Percentiles rank a stretch among this genome's conserved stretches.
phyloP scores from a whole-genome alignment of 2,888 invertebrate genomes.

The Xanthorhoe designata region DNA sequence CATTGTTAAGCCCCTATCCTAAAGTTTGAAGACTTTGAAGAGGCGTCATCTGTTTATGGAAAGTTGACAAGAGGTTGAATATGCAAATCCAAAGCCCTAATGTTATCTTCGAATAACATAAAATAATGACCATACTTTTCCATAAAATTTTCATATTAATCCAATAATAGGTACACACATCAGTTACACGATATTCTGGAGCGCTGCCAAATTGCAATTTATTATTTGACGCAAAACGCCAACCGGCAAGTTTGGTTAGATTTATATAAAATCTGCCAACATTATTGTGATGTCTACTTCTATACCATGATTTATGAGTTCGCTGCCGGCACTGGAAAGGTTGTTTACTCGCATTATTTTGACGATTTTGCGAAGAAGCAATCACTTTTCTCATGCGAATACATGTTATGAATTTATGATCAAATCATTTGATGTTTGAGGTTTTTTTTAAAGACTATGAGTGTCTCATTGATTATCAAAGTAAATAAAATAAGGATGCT shows the following conservation, averaged over 20 bases:
- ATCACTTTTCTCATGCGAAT: slow-evolving; percentile 19
- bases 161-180: slow-evolving; percentile 51
- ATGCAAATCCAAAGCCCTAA: slow-evolving; percentile 4
- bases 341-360: slow-evolving; percentile 35
- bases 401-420: not conserved
- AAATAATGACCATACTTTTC: slow-evolving; percentile 37
- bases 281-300: slow-evolving; percentile 51
- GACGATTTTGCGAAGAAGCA: slow-evolving; percentile 19
- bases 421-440: not conserved
- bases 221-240: slow-evolving; percentile 66
- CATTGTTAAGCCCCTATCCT: slow-evolving; percentile 17
- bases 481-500: not conserved
- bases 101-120: slow-evolving; percentile 12
- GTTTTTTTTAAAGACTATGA: not conserved
- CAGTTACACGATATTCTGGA: slow-evolving; percentile 57
- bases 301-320: slow-evolving; percentile 48
- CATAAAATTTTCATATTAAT: slow-evolving; percentile 43
- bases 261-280: slow-evolving; percentile 54
- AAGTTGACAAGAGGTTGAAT: not conserved
- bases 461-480: not conserved
- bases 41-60: not conserved
- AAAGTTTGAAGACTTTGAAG: slow-evolving; percentile 11
- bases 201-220: slow-evolving; percentile 65
- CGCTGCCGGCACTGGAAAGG: slow-evolving; percentile 37
- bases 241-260: slow-evolving; percentile 43